Base-by-base conservation (phyloP, 2,797 vertebrate genomes). In the Sebastes iracundus region DNA sequence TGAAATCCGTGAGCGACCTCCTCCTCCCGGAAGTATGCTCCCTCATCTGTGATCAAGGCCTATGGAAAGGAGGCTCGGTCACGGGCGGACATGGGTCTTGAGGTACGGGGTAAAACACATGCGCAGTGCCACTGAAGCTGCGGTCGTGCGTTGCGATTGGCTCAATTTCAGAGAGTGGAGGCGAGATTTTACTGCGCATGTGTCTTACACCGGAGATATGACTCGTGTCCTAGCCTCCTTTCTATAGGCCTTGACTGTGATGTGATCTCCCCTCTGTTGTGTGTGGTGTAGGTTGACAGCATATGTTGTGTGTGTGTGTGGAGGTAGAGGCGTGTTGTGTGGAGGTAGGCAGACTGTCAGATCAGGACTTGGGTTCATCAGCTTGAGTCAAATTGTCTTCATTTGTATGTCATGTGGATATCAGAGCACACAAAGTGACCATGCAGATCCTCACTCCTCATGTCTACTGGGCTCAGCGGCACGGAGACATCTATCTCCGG, bases 401-500 rank as follows among this genome's bases (percentile, higher is more conserved):
- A 1, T 20, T 6, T 25, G 18, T 20, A 2, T 77, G 81, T 32
- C 46, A 65, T 84, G 78, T 71, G 25, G 55, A n/a, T 3, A 1
- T 16, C 14, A 22, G 12, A 32, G 10, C 27, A 1, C 20, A 11
- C n/a, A 2, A 5, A 4, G 55, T 5, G 30, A 82, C 73, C 0
- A 94, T 94, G 94, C 91, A 93, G 93, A 92, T 95, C 80, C 95
- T 99, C 79, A 98, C 97, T 28, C 98, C 98, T 53, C 97, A 96
- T 77, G 98, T 99, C 46, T 97, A 96, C 88, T 99, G 98, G 98
- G 98, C 98, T n/a, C 98, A 99, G 95, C 95, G 98, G 6, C 98
- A 98, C 88, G 90, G 92, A 5, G 97, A 98, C 79, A 95, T 99
- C 27, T 97, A 93, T 82, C 95, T 99, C 83, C 96, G 98, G 22